Conservation (phyloP, 2,888 invertebrate genomes). For the Nymphalis urticae region DNA sequence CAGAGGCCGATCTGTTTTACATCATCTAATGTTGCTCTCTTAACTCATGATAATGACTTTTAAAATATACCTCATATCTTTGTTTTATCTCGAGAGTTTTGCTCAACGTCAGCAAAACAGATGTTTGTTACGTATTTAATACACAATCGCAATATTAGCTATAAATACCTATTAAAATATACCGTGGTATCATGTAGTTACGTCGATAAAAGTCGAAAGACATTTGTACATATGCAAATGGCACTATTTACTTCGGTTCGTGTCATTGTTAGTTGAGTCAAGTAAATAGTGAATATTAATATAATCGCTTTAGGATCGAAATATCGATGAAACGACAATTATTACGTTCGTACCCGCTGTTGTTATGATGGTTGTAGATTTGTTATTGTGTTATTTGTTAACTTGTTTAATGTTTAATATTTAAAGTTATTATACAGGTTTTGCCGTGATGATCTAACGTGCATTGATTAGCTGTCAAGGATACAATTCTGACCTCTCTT, state of each 20-base stretch:
- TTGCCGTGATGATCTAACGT: constrained; percentile 68
- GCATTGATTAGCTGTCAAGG: constrained; percentile 67
- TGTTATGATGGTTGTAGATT: too few species aligned
- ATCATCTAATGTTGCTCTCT: constrained; percentile 56
- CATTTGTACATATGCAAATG: constrained; percentile 25
- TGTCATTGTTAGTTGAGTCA: constrained; percentile 5
- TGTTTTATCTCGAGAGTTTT: constrained; percentile 38
- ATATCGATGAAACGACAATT: constrained; percentile 17
- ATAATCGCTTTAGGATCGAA: constrained; percentile 5
- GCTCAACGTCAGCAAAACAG: constrained; percentile 53
- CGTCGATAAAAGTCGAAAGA: constrained; percentile 25
- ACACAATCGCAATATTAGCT: constrained; percentile 23
- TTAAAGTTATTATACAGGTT: constrained; percentile 65
- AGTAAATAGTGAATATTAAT: not conserved
- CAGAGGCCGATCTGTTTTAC: constrained; percentile 64
- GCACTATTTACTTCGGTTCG: constrained; percentile 13
- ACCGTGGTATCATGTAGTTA: constrained; percentile 30
- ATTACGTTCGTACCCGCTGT: not conserved
- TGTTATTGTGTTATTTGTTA: constrained; percentile 1
- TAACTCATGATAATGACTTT: constrained; percentile 55
- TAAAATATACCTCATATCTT: constrained; percentile 50
- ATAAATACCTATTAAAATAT: not conserved
- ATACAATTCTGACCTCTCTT: constrained; percentile 39
- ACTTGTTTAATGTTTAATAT: constrained; percentile 31
- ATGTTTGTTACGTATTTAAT: constrained; percentile 43